Conservation (phyloP, 2,797 vertebrate species). For the Silurus lanzhouensis region DNA sequence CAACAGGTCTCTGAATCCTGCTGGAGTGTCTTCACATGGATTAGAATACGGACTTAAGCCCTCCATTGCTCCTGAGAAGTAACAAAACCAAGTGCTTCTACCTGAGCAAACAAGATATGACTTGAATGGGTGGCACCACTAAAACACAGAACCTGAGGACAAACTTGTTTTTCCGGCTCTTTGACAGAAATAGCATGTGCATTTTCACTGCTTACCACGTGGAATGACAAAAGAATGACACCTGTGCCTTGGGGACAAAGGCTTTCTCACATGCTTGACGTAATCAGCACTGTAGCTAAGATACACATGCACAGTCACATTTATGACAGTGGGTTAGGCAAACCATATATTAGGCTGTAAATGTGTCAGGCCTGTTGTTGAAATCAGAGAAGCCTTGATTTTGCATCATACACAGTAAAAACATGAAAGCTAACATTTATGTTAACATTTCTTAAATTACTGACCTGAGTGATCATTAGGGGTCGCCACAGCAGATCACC, state of each 20-base stretch:
- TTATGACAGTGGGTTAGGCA: constrained; percentile 18
- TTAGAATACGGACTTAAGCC: not conserved
- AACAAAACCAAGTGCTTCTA: not conserved
- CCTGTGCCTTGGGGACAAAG: constrained; percentile 26
- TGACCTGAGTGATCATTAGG: not conserved
- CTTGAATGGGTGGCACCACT: constrained; percentile 35
- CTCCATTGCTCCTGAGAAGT: constrained; percentile 37
- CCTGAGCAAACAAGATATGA: not conserved
- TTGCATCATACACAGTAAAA: not conserved
- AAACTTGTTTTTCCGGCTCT: constrained; percentile 71
- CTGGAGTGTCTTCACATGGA: not conserved
- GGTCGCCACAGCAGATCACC: no score
- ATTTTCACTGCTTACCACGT: constrained; percentile 49
- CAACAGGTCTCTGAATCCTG: not conserved
- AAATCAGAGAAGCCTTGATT: not conserved
- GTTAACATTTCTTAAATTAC: not conserved
- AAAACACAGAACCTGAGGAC: constrained; percentile 60
- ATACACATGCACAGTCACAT: constrained; percentile 27
- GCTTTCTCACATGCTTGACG: constrained; percentile 42
- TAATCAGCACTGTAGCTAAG: constrained; percentile 26
- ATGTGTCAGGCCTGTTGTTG: not conserved
- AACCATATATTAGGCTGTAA: constrained; percentile 17
- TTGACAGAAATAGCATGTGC: constrained; percentile 37
- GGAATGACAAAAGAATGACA: constrained; percentile 55
- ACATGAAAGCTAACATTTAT: not conserved